Base-by-base conservation (phyloP, 2,888 invertebrate species). In the Apamea anceps region DNA sequence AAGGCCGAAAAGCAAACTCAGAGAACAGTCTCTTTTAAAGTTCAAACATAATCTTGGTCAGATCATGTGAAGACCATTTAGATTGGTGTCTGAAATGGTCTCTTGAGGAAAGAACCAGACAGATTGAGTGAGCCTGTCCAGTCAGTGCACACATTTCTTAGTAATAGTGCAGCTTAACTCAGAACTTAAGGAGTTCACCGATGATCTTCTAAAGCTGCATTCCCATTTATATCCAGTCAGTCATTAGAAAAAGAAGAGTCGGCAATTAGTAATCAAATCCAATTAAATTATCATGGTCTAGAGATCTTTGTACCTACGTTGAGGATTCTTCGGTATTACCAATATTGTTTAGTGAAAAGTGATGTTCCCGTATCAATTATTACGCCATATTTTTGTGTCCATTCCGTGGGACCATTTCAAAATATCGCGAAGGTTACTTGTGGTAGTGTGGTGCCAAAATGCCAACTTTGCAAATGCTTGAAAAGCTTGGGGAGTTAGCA, bases 401-500 rank as follows among this genome's bases (percentile, higher is more conserved):
- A 79, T 89, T 88, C 75, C 76, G n/a, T 60, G 68, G 3, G 72
- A 72, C 67, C 68, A 76, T 75, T 77, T 68, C 72, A 72, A 80
- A 81, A 77, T 79, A 83, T 57, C 54, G 32, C 21, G 76, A 87
- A 84, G 85, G 89, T 82, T 70, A 67, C 32, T 79, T 72, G 67
- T 42, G 32, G 62, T 89, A 90, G 90, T 89, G 86, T 86, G 89
- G 89, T 84, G 82, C 82, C 77, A 77, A 92, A 94, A 94, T 94
- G 93, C 91, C 94, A 94, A 93, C n/a, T 51, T 51, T 8, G 12
- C 42, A 15, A 72, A 92, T 93, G 86, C 88, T 91, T 88, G 80
- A 62, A 82, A 65, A 51, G 77, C 72, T 78, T 74, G 48, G 86
- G 85, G 84, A 80, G 82, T 82, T 84, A 84, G 80, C 88, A 87